Evolutionary conservation across 2,888 invertebrate genomes (phyloP).

Genomic region (Oscheius myriophilus): DNA sequence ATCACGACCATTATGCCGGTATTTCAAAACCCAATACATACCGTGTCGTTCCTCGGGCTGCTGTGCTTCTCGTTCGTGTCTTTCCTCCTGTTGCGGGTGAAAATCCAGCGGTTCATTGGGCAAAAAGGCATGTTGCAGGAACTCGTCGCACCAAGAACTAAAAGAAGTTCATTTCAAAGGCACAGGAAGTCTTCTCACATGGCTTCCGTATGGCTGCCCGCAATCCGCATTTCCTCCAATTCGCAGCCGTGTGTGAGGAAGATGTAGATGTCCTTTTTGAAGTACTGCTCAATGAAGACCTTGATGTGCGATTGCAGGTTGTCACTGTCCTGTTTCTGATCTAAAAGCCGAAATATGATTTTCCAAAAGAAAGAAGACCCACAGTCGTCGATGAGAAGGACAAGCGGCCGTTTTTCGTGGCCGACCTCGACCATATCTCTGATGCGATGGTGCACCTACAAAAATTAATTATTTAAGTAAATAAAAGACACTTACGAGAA

Average conservation of each 20-base stretch:
- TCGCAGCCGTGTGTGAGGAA: conserved; percentile 3
- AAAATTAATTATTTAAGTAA: background rate
- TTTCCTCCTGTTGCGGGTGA: background rate
- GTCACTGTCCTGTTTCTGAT: background rate
- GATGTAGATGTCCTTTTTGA: background rate
- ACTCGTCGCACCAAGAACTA: conserved; percentile 20
- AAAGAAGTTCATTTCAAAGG: background rate
- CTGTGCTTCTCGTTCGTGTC: too few species aligned
- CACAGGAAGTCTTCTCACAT: background rate
- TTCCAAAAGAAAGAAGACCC: conserved; percentile 3
- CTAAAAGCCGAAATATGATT: background rate
- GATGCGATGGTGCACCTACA: background rate
- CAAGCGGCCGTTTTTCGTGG: background rate
- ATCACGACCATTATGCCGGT: too few species aligned
- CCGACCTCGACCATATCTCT: background rate
- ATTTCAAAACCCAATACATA: too few species aligned
- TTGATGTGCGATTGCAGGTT: background rate
- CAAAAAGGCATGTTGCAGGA: background rate
- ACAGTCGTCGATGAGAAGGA: conserved; percentile 15
- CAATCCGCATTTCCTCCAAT: background rate
- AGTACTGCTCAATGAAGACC: background rate
- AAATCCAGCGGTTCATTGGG: background rate
- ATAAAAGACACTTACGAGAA: background rate
- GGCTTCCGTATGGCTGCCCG: background rate
- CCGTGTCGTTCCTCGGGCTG: too few species aligned